phyloP scores from a whole-genome alignment of 53 echinoderm and acorn worm genomes.

The Mesocentrotus franciscanus region DNA sequence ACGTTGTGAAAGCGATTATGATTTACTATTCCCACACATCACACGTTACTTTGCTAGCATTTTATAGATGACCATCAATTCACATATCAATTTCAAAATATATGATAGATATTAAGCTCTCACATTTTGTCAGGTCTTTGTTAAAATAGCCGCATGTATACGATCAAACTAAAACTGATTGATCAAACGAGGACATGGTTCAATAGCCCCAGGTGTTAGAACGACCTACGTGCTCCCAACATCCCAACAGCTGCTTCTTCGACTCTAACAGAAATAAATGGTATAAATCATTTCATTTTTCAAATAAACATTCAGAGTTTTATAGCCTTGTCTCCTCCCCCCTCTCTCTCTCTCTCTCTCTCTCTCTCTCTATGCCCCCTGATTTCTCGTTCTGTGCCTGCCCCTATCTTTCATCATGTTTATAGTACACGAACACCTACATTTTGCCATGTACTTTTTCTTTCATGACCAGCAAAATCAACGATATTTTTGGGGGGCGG shows the following conservation, averaged over 20 bases:
- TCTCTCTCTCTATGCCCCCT: background rate
- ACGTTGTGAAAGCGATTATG: background rate
- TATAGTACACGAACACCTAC: background rate
- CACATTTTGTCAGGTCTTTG: background rate
- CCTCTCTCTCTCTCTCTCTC: background rate
- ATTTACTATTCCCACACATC: background rate
- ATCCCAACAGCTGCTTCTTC: slow-evolving; percentile 17
- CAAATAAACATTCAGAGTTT: background rate
- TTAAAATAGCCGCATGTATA: background rate
- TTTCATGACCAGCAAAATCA: too few species aligned
- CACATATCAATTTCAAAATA: background rate
- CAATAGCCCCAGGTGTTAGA: background rate
- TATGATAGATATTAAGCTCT: background rate
- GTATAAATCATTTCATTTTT: background rate
- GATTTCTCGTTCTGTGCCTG: background rate
- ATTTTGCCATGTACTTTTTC: background rate
- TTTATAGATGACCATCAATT: background rate
- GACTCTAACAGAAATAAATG: background rate
- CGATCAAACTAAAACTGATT: background rate
- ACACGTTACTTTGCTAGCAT: background rate
- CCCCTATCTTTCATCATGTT: background rate
- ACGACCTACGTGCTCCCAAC: background rate
- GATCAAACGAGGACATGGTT: background rate
- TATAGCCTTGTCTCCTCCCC: background rate
- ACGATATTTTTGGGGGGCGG: too few species aligned